Evolutionary conservation across 2,113 vertebrate species (phyloP), one percentile per base, ranked within the genome.

Genomic region (Hippocampus barbouri): DNA sequence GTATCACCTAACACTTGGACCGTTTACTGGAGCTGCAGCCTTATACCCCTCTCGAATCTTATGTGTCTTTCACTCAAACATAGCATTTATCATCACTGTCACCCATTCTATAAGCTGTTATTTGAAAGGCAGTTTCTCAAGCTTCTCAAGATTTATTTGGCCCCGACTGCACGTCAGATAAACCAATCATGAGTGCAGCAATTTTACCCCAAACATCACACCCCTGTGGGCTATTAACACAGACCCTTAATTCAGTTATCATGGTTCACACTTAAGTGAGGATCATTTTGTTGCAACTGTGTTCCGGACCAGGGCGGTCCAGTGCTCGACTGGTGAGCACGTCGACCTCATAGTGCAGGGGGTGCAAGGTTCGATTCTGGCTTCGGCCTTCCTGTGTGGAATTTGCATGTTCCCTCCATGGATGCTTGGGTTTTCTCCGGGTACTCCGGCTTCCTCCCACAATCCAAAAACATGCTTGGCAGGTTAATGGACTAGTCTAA

Each of bases 101-200:
- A 72, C 21, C 72, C 63, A 82, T 81, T 66, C 79, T 49, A 53
- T 40, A 43, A 73, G 71, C 80, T 85, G 87, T 67, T 20, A 27
- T 47, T 51, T 79, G 66, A 85, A 72, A 85, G 77, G 60, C 72
- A 69, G 79, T 88, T 88, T 89, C 89, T 89, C 86, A 89, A 76
- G 78, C 79, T 84, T 86, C 81, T 89, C 30, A 1, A 68, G 74
- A 88, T 89, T 88, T 83, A 84, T 89, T 88, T 84, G 61, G 79
- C 71, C 81, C 56, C 73, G 79, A 83, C 74, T 68, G 75, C 78
- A 85, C 15, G 71, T 86, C 84, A 81, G 65, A 85, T 53, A 86
- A 90, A 88, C 88, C 75, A 85, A 85, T 88, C 88, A 82, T 83
- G 72, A 83, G 77, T 72, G 69, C 69, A 67, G 78, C 76, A 73